phyloP scores from a whole-genome alignment of 1,140 invertebrate species.

The Lucilia cuprina region DNA sequence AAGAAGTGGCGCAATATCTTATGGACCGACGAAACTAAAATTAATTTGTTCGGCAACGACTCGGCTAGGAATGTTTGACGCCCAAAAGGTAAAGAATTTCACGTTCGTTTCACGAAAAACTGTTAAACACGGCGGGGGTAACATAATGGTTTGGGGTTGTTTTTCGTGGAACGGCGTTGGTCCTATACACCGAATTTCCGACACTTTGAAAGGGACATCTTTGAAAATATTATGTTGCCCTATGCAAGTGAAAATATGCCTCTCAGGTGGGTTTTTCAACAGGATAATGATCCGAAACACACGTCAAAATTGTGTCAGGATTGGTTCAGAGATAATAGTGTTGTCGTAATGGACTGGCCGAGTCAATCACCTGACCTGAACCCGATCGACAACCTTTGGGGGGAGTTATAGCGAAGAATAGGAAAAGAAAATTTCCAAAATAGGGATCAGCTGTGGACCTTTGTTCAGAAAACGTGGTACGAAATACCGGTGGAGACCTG shows the following conservation, averaged over 20 bases:
- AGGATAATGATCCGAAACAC: slow-evolving; percentile 1
- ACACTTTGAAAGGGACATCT: background rate
- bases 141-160: background rate
- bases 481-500: too few species aligned
- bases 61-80: background rate
- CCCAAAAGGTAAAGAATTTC: background rate
- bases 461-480: too few species aligned
- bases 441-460: too few species aligned
- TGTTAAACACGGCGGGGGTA: background rate
- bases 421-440: too few species aligned
- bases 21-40: slow-evolving; percentile 2
- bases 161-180: background rate
- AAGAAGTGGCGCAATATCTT: slow-evolving; percentile 14
- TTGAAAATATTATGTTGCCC: background rate
- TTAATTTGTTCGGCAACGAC: background rate
- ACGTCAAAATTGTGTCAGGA: background rate
- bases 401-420: too few species aligned
- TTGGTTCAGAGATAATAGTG: background rate
- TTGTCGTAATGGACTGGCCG: background rate
- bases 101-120: background rate
- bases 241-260: background rate
- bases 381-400: background rate
- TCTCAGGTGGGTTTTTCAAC: background rate
- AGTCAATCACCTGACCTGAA: background rate
- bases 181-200: background rate